Evolutionary conservation across 2,797 vertebrate species (phyloP).

Genomic region (Sebastes itinus): DNA sequence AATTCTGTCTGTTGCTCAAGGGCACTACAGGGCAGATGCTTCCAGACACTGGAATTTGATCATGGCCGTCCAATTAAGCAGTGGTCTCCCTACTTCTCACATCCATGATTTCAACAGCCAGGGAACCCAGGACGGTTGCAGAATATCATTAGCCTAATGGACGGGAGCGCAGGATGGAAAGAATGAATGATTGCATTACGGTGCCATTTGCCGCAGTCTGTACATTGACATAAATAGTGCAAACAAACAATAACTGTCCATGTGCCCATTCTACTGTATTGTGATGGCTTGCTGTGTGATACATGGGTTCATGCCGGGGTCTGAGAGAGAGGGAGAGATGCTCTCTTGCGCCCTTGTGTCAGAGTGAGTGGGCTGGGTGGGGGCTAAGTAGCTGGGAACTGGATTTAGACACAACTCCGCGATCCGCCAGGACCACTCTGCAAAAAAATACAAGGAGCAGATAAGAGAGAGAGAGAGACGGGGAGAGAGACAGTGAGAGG

Average conservation of each 20-base stretch:
- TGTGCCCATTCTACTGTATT: conserved; percentile 50
- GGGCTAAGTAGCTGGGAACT: conserved; percentile 62
- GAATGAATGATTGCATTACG: conserved; percentile 73
- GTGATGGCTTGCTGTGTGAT: conserved; percentile 59
- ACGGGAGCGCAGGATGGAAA: conserved; percentile 51
- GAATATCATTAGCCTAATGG: conserved; percentile 71
- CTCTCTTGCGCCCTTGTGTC: conserved; percentile 37
- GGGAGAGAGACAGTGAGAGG: conserved; percentile 12
- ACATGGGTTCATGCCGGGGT: conserved; percentile 64
- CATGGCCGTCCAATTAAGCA: conserved; percentile 47
- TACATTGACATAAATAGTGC: conserved; percentile 69
- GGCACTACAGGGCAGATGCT: conserved; percentile 41
- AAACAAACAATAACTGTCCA: conserved; percentile 74
- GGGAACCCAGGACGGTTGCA: conserved; percentile 39
- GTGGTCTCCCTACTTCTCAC: conserved; percentile 52
- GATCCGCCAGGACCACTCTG: conserved; percentile 57
- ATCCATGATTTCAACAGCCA: conserved; percentile 50
- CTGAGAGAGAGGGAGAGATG: conserved; percentile 41
- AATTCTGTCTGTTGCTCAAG: conserved; percentile 4
- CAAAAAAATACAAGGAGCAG: conserved; percentile 45
- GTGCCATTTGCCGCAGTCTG: conserved; percentile 66
- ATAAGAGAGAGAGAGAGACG: conserved; percentile 39
- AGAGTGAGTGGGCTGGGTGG: conserved; percentile 34
- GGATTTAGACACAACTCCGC: conserved; percentile 63
- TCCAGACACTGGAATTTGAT: conserved; percentile 53